Evolutionary conservation across 2,888 invertebrate genomes (phyloP), one percentile per base, ranked within the genome.

Genomic region (Bimastos eiseni): DNA sequence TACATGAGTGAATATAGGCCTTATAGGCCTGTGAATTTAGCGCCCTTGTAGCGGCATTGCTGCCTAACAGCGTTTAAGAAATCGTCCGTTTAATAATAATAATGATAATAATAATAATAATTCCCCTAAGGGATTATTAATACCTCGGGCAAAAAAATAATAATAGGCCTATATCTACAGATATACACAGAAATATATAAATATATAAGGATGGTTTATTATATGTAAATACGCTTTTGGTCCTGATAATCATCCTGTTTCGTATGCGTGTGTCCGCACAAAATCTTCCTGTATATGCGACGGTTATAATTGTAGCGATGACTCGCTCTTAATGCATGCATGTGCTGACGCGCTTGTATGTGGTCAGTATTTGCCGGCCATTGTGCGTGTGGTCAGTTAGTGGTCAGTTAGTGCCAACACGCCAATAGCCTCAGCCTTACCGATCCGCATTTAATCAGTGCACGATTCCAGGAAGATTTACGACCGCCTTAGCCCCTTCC

Each of bases 361-460:
- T 55, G 49, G 89, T 17, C n/a, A 70, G n/a, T n/a, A n/a, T 30
- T 70, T n/a, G 70, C 70, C 30, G 70, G 70, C 30, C 30, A 70
- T 70, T 70, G 70, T 70, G 70, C 17, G 70, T n/a, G 70, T n/a
- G 55, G 70, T 70, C 70, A 70, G 70, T 70, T 70, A 70, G 70
- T n/a, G 70, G 70, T 70, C 70, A 70, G 70, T 70, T 70, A 70
- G 70, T 70, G 70, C 70, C 70, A 70, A 70, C 70, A 70, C n/a
- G 70, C n/a, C 30, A n/a, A 30, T n/a, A n/a, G 21, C 49, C 49
- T 49, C 49, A 70, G 70, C 70, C 70, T 70, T 8, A 70, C 70
- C 70, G 70, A 70, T 70, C 70, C 70, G 8, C 70, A 17, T 70
- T 70, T 70, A 70, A 70, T 70, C 70, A 70, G 70, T 70, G 70